These are phyloP conservation scores for Stictocephala bisonia DNA, from an alignment of 2,888 invertebrate genomes.

Conservation along the genomic window DNA sequence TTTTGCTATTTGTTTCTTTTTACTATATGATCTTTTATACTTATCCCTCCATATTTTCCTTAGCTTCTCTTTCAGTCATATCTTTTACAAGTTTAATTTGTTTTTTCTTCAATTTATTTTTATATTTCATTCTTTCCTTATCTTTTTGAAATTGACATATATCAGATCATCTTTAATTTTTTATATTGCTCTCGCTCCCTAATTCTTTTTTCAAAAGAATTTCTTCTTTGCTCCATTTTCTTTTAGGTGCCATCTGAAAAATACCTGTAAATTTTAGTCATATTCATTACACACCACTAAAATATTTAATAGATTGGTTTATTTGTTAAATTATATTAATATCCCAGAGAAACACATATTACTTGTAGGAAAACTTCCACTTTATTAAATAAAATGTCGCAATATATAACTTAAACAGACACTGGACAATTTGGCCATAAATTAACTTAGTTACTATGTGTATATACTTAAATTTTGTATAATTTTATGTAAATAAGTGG, in stretches of 20 bases:
- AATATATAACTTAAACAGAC: too few species aligned
- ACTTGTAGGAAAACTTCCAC: neutral
- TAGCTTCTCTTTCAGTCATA: neutral
- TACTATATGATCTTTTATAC: too few species aligned
- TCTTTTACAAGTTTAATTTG: neutral
- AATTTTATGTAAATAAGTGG: neutral
- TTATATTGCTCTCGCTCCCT: neutral
- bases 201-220: conserved; percentile 12
- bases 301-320: neutral
- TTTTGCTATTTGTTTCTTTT: too few species aligned
- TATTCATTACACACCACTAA: neutral
- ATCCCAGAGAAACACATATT: neutral
- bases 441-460: neutral
- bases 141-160: neutral
- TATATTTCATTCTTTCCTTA: neutral
- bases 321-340: neutral
- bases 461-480: neutral
- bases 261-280: neutral
- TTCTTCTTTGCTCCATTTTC: neutral
- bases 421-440: too few species aligned
- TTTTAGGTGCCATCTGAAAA: neutral
- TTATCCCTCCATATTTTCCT: too few species aligned
- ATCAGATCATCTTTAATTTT: neutral
- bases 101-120: neutral
- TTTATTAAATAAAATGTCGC: conserved; percentile 1